These are phyloP conservation scores for Hypercompe scribonia DNA, from an alignment of 2,888 invertebrate genomes.

Conservation along the genomic window DNA sequence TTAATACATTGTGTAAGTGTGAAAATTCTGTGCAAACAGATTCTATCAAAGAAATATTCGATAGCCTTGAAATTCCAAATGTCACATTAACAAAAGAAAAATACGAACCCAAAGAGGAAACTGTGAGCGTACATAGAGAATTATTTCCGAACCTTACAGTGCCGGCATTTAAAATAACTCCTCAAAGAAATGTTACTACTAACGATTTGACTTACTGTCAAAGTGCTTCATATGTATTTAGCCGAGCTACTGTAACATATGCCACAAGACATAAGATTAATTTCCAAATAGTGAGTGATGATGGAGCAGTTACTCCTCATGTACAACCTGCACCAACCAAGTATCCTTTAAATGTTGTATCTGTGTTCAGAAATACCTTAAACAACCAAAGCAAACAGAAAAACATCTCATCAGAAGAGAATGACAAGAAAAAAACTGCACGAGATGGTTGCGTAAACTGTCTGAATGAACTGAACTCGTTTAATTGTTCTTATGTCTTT, in stretches of 20 bases:
- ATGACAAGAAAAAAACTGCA: conserved; percentile 45
- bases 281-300: conserved; percentile 72
- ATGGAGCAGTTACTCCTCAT: conserved; percentile 58
- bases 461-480: conserved; percentile 63
- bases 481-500: conserved; percentile 66
- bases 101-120: conserved; percentile 63
- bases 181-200: conserved; percentile 52
- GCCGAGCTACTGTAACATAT: conserved; percentile 76
- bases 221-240: conserved; percentile 72
- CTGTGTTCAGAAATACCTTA: conserved; percentile 73
- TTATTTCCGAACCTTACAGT: conserved; percentile 66
- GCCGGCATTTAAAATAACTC: conserved; percentile 55
- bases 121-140: conserved; percentile 56
- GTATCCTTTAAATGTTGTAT: conserved; percentile 77
- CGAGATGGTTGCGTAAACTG: conserved; percentile 50
- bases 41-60: conserved; percentile 62
- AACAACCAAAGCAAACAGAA: conserved; percentile 47
- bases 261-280: conserved; percentile 78
- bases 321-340: conserved; percentile 64
- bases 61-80: conserved; percentile 80
- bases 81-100: conserved; percentile 74
- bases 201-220: conserved; percentile 58
- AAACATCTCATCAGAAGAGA: conserved; percentile 39
- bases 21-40: conserved; percentile 59
- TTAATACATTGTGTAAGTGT: conserved; percentile 51